phyloP scores from a whole-genome alignment of 35 echinoderm and acorn worm species.

The Ptychodera flava region DNA sequence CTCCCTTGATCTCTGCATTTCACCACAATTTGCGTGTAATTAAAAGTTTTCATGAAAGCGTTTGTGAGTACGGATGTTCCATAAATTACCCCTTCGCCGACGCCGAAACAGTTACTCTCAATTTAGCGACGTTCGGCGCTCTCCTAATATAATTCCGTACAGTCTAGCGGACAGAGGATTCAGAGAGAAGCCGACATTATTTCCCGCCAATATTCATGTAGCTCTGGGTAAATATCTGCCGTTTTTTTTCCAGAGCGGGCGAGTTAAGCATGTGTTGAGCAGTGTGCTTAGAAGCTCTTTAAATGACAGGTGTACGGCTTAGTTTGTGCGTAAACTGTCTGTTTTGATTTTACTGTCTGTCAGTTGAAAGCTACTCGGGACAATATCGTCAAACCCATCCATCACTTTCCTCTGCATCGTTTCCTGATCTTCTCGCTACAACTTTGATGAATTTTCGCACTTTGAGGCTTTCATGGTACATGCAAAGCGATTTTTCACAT shows the following conservation, averaged over 20 bases:
- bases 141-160: not conserved
- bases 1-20: no score
- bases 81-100: not conserved
- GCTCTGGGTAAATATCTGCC: not conserved
- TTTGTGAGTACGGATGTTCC: no score
- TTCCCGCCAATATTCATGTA: not conserved
- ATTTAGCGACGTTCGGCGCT: not conserved
- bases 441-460: slow-evolving; percentile 1
- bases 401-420: not conserved
- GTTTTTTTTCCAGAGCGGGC: not conserved
- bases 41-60: no score
- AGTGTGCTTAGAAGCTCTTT: not conserved
- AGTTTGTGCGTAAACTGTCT: not conserved
- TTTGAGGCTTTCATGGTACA: not conserved
- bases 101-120: not conserved
- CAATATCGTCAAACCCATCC: not conserved
- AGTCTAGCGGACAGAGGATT: not conserved
- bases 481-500: not conserved
- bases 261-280: not conserved
- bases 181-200: not conserved
- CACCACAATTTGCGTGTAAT: no score
- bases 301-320: not conserved
- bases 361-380: not conserved
- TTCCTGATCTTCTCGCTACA: not conserved
- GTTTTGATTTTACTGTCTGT: not conserved